A percentile compares a stretch with the other conserved stretches of the same genome.
phyloP scores from a whole-genome alignment of 2,888 invertebrate species.

The Conomelus anceps region DNA sequence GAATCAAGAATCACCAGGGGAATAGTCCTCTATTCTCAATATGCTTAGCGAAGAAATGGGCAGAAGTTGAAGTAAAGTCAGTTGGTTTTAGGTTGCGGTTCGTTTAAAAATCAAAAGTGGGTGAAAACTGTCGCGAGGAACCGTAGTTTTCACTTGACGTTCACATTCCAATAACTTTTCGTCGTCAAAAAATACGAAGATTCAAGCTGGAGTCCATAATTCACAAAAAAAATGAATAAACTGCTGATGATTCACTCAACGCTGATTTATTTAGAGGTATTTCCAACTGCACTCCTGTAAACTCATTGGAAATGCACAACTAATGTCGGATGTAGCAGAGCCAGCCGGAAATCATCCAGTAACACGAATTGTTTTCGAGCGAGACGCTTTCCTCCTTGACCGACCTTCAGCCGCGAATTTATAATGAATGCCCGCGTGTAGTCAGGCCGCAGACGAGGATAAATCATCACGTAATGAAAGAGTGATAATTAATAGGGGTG shows the following conservation, averaged over 20 bases:
- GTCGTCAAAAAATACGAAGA: neutral
- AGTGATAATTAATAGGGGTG: slow-evolving; percentile 4
- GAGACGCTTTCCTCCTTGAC: neutral
- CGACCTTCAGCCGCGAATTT: neutral
- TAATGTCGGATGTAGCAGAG: neutral
- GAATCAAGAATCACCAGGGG: too few species aligned
- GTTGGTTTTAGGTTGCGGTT: too few species aligned
- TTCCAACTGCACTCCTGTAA: neutral
- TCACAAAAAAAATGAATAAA: neutral
- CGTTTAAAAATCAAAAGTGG: too few species aligned
- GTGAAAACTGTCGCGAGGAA: too few species aligned
- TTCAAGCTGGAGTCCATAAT: neutral
- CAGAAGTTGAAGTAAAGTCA: too few species aligned
- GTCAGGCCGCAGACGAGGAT: neutral
- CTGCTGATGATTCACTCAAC: too few species aligned
- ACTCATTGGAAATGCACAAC: neutral
- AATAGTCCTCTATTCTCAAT: too few species aligned
- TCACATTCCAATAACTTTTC: too few species aligned
- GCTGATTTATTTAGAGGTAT: neutral
- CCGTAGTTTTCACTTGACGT: too few species aligned
- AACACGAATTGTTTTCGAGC: neutral
- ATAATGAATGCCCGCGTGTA: neutral
- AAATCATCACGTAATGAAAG: slow-evolving; percentile 14
- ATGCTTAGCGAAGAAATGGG: too few species aligned
- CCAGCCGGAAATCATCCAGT: neutral